Conservation (phyloP, 1,140 invertebrate genomes). For the Heterodera carotae region DNA sequence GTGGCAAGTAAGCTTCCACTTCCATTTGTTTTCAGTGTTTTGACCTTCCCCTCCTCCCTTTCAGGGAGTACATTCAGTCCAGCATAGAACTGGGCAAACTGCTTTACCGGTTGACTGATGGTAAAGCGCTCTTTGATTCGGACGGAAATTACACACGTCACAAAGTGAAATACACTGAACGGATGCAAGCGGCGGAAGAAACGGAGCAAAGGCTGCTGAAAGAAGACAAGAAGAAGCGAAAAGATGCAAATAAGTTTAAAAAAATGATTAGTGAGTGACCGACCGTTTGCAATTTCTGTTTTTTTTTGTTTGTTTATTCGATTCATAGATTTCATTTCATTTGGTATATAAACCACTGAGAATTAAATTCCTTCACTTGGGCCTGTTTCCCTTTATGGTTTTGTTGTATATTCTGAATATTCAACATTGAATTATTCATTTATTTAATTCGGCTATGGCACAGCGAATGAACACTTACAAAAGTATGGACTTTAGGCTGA, state of each 20-base stretch:
- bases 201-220: background rate
- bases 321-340: too few species aligned
- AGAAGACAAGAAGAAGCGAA: background rate
- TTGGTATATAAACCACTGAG: too few species aligned
- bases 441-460: too few species aligned
- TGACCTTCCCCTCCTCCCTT: background rate
- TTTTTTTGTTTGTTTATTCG: too few species aligned
- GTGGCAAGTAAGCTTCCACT: constrained; percentile 6
- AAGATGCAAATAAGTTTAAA: background rate
- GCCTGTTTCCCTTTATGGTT: too few species aligned
- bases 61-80: constrained; percentile 31
- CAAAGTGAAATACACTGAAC: constrained; percentile 12
- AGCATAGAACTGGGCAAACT: constrained; percentile 42
- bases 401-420: too few species aligned
- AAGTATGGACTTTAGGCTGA: too few species aligned
- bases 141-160: constrained; percentile 33
- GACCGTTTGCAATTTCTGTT: too few species aligned
- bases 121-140: constrained; percentile 25
- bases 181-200: constrained; percentile 1
- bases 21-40: background rate
- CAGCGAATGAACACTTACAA: too few species aligned
- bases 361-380: too few species aligned
- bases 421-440: too few species aligned
- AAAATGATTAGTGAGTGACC: too few species aligned
- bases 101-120: constrained; percentile 19